Evolutionary conservation across 2,888 invertebrate genomes (phyloP).

Genomic region (Candidula unifasciata): DNA sequence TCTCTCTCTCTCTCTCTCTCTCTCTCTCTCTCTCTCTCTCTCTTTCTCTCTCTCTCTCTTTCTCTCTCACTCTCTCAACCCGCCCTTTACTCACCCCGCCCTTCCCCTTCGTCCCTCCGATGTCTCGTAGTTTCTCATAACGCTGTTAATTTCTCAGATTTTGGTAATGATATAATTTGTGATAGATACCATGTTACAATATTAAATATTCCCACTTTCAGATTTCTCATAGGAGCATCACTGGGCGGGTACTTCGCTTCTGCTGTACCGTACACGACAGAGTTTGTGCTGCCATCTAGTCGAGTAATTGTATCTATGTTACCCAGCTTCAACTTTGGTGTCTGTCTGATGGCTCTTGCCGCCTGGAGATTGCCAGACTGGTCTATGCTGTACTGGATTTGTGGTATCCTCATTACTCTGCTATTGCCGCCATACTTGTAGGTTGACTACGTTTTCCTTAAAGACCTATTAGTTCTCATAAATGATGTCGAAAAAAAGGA

Average conservation of each 20-base stretch:
- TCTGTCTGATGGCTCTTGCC: background rate
- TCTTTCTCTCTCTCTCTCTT: too few relatives aligned
- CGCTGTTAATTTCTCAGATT: too few relatives aligned
- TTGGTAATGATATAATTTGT: too few relatives aligned
- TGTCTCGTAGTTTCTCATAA: too few relatives aligned
- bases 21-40: too few relatives aligned
- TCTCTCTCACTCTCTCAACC: too few relatives aligned
- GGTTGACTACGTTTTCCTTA: background rate
- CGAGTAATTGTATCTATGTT: background rate
- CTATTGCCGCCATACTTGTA: background rate
- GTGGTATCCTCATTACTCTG: background rate
- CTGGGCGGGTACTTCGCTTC: background rate
- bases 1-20: too few relatives aligned
- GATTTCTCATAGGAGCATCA: background rate
- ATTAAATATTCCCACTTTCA: background rate
- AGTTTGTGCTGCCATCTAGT: conserved; percentile 4
- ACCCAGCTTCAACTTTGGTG: background rate
- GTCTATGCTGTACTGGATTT: background rate
- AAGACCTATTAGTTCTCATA: too few relatives aligned
- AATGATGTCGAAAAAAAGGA: too few relatives aligned
- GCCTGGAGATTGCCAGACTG: conserved; percentile 22
- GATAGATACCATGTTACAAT: background rate
- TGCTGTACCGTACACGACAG: conserved; percentile 14
- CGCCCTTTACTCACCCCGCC: too few relatives aligned
- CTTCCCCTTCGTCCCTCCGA: too few relatives aligned